These are phyloP conservation scores for Etheostoma nigrum DNA, from an alignment of 2,797 vertebrate genomes.

Conservation along the genomic window DNA sequence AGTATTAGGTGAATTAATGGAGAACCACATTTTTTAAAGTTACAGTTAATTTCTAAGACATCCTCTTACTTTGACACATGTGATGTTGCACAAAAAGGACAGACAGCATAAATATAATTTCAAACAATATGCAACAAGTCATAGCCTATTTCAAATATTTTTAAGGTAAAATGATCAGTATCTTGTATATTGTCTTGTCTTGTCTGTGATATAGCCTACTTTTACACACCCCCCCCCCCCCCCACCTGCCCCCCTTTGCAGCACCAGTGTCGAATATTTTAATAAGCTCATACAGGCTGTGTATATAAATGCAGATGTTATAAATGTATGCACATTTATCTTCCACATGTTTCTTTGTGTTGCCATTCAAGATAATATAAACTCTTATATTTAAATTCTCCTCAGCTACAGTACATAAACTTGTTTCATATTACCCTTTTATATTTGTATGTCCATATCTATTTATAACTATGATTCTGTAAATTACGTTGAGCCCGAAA, in stretches of 20 bases:
- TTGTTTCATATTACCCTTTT: not conserved
- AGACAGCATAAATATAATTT: not conserved
- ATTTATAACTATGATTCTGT: not conserved
- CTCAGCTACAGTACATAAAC: no score
- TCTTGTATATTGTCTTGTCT: not conserved
- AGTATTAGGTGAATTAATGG: not conserved
- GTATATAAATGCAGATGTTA: conserved; percentile 1
- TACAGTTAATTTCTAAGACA: not conserved
- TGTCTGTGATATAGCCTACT: not conserved
- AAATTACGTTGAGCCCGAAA: not conserved
- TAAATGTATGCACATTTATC: no score
- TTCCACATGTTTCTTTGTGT: no score
- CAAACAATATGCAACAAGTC: not conserved
- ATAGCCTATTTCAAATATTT: not conserved
- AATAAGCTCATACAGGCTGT: not conserved
- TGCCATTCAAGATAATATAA: not conserved
- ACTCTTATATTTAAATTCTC: not conserved
- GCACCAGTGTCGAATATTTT: not conserved
- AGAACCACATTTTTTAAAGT: not conserved
- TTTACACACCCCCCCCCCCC: no score
- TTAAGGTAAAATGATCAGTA: not conserved
- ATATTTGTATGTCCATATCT: not conserved
- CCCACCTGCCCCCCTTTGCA: not conserved
- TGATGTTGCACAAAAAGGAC: not conserved
- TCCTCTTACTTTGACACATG: not conserved